Conservation (phyloP, 2,113 vertebrate species). For the Chloebia gouldiae region DNA sequence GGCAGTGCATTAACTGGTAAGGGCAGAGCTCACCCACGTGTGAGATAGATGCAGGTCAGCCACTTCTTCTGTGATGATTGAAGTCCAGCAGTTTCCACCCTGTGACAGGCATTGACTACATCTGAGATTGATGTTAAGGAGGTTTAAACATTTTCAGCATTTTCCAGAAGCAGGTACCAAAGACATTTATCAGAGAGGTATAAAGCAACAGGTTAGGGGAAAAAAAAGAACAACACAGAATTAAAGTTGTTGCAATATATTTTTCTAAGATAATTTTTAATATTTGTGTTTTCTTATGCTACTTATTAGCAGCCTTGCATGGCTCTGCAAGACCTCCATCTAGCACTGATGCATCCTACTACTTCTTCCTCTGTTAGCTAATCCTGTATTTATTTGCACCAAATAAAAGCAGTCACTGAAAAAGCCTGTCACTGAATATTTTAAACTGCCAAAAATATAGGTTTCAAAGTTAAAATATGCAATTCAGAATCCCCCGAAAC, state of each 20-base stretch:
- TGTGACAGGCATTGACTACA: background rate
- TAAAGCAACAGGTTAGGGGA: background rate
- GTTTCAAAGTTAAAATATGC: background rate
- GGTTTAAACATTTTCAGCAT: background rate
- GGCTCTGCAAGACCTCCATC: background rate
- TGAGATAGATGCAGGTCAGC: background rate
- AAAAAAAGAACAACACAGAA: background rate
- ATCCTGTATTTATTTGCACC: background rate
- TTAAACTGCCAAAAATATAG: background rate
- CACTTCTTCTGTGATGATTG: background rate
- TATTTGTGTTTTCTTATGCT: background rate
- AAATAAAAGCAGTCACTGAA: background rate
- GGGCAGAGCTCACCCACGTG: background rate
- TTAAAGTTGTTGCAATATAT: background rate
- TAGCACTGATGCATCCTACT: background rate
- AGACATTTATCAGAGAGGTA: background rate
- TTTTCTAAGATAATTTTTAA: background rate
- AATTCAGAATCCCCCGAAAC: background rate
- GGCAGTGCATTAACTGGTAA: background rate
- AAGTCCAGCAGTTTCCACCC: background rate
- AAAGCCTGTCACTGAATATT: background rate
- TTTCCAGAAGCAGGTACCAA: background rate
- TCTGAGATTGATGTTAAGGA: background rate
- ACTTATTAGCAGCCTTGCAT: background rate
- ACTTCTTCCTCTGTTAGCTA: background rate